Percentiles rank a stretch among this genome's conserved stretches.
Evolutionary conservation across 1,140 invertebrate genomes (phyloP).

Genomic region (Platyura marginata): DNA sequence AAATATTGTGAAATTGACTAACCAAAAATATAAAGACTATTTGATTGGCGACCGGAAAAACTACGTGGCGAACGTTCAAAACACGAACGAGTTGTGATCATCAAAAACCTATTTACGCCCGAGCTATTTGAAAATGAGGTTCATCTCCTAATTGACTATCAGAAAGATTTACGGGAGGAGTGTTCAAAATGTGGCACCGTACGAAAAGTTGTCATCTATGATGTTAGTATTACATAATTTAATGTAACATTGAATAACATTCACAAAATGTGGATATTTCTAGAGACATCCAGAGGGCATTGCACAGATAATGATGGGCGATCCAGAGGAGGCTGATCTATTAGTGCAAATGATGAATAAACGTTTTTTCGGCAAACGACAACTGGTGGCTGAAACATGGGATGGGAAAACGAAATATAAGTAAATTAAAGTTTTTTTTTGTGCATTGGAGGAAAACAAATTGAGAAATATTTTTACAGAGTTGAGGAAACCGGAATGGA

Average conservation of each 20-base stretch:
- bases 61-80: slow-evolving; percentile 63
- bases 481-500: slow-evolving; percentile 83
- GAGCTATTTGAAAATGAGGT: slow-evolving; percentile 81
- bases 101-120: slow-evolving; percentile 88
- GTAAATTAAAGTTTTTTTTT: slow-evolving; percentile 26
- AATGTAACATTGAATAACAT: neutral
- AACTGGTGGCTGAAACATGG: slow-evolving; percentile 76
- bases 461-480: slow-evolving; percentile 24
- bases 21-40: too few species aligned
- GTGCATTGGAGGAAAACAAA: neutral
- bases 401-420: slow-evolving; percentile 92
- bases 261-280: slow-evolving; percentile 13
- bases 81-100: slow-evolving; percentile 77
- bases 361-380: slow-evolving; percentile 75
- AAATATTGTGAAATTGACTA: slow-evolving; percentile 15
- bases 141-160: slow-evolving; percentile 72
- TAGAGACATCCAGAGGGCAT: slow-evolving; percentile 90
- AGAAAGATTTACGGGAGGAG: slow-evolving; percentile 78
- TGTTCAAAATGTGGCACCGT: slow-evolving; percentile 85
- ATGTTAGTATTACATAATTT: too few species aligned
- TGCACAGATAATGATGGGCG: slow-evolving; percentile 78
- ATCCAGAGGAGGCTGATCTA: slow-evolving; percentile 76
- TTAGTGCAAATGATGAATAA: slow-evolving; percentile 79
- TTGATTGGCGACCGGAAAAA: slow-evolving; percentile 93
- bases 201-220: slow-evolving; percentile 80